phyloP scores from a whole-genome alignment of 2,113 vertebrate genomes.

The Callorhinus ursinus region DNA sequence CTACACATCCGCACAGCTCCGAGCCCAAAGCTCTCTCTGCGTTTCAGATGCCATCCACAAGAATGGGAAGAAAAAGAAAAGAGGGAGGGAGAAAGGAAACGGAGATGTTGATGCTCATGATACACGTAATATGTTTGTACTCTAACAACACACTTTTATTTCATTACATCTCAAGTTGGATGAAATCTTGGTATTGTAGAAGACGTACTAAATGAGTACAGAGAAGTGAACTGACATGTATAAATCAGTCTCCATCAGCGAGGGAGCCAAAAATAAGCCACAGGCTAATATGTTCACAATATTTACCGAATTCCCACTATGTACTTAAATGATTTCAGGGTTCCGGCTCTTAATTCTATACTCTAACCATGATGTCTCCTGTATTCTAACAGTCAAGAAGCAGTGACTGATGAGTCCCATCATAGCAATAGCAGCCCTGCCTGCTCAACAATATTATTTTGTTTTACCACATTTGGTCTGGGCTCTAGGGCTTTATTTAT shows the following conservation, averaged over 20 bases:
- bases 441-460: background rate
- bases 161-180: slow-evolving; percentile 4
- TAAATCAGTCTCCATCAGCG: background rate
- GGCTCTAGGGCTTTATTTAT: slow-evolving; percentile 5
- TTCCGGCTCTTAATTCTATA: background rate
- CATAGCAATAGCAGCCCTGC: background rate
- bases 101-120: background rate
- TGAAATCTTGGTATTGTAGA: background rate
- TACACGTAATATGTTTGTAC: background rate
- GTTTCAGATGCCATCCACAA: background rate
- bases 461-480: background rate
- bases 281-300: background rate
- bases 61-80: background rate
- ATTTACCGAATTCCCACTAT: background rate
- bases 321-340: background rate
- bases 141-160: background rate
- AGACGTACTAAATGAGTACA: background rate
- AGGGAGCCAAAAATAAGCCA: slow-evolving; percentile 33
- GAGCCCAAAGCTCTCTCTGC: background rate
- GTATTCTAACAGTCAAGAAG: background rate
- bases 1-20: background rate
- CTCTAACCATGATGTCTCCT: background rate
- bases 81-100: background rate
- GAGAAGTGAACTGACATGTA: background rate
- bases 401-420: background rate